phyloP scores from a whole-genome alignment of 2,888 invertebrate species.

The Sphaerophoria rueppellii region DNA sequence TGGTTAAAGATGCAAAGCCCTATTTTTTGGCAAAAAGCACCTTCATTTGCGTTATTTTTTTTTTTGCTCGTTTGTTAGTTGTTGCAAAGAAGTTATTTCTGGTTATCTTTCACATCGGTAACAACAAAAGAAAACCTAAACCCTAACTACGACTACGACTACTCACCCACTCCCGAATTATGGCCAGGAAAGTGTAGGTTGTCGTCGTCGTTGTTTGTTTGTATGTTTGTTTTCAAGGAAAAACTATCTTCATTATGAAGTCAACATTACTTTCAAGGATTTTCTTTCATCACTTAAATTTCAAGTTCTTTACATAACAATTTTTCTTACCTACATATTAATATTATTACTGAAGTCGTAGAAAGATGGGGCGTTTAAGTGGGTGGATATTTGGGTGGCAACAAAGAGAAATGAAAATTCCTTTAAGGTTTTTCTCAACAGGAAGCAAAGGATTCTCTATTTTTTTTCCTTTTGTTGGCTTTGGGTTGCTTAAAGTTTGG shows the following conservation, averaged over 20 bases:
- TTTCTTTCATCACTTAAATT: conserved; percentile 32
- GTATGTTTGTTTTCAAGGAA: conserved; percentile 43
- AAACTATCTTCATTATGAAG: conserved; percentile 64
- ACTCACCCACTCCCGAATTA: no score
- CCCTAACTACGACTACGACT: neutral
- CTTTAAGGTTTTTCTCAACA: conserved; percentile 45
- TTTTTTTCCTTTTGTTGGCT: neutral
- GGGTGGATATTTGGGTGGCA: neutral
- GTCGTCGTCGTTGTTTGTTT: conserved; percentile 2
- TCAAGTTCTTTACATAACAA: neutral
- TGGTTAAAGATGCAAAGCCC: conserved; percentile 12
- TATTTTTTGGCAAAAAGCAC: neutral
- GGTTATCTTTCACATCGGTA: neutral
- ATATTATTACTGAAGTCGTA: neutral
- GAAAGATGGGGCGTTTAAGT: neutral
- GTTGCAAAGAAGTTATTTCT: neutral
- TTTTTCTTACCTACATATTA: neutral
- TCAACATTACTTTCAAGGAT: conserved; percentile 59
- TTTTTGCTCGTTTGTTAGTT: neutral
- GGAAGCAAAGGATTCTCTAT: conserved; percentile 6
- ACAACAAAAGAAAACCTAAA: neutral
- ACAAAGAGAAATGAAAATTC: conserved; percentile 58
- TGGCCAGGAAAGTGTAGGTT: neutral
- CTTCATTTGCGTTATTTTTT: conserved; percentile 21
- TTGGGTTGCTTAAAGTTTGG: no score